A percentile compares a stretch with the other conserved stretches of the same genome.
These are phyloP conservation scores for Drosophila ercepeae DNA, from an alignment of 1,140 invertebrate genomes.

Conservation along the genomic window DNA sequence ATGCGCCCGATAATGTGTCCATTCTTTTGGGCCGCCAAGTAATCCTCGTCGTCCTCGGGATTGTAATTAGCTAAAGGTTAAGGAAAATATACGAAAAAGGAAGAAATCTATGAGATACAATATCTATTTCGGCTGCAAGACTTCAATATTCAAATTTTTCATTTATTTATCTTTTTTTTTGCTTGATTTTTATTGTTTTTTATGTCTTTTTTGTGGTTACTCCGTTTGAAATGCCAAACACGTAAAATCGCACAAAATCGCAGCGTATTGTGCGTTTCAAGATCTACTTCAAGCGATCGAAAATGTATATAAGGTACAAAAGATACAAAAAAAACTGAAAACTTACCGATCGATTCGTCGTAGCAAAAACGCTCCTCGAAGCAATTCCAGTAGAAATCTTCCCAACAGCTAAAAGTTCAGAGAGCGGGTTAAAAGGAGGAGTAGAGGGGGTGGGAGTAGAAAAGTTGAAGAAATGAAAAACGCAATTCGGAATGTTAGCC, in stretches of 20 bases:
- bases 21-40: constrained; percentile 66
- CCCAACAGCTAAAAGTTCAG: constrained; percentile 84
- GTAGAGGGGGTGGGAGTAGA: background rate
- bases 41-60: constrained; percentile 83
- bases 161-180: constrained; percentile 9
- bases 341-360: constrained; percentile 85
- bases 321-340: background rate
- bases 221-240: constrained; percentile 55
- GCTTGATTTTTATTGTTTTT: constrained; percentile 21
- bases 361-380: constrained; percentile 86
- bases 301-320: background rate
- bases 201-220: constrained; percentile 23
- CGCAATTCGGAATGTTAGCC: constrained; percentile 30
- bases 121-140: too few species aligned
- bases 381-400: constrained; percentile 86
- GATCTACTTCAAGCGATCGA: constrained; percentile 50
- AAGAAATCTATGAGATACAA: too few species aligned
- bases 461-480: constrained; percentile 26
- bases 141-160: constrained; percentile 7
- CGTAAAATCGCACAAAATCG: constrained; percentile 38
- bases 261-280: constrained; percentile 49
- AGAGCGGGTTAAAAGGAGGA: background rate
- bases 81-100: background rate
- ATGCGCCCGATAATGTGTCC: constrained; percentile 69
- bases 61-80: constrained; percentile 78